These are phyloP conservation scores for Gryllus bimaculatus DNA, from an alignment of 1,140 invertebrate species.

Conservation along the genomic window DNA sequence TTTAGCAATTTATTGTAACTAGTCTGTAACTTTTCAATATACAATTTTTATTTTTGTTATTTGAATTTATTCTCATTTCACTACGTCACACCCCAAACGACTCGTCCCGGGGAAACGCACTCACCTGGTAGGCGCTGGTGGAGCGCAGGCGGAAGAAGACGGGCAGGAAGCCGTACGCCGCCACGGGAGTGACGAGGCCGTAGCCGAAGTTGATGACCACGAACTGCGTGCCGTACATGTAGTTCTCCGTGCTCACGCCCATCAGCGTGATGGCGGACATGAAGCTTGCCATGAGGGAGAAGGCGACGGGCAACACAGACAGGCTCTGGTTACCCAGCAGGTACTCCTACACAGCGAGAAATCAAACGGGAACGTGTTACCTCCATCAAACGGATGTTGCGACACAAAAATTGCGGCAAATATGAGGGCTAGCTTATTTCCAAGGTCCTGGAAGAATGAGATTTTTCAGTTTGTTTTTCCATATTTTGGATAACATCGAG, in stretches of 20 bases:
- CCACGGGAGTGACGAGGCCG: slow-evolving; percentile 67
- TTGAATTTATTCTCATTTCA: too few species aligned
- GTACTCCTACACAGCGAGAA: slow-evolving; percentile 52
- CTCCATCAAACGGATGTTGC: too few species aligned
- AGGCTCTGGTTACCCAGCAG: slow-evolving; percentile 70
- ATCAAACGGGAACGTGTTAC: too few species aligned
- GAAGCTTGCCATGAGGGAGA: slow-evolving; percentile 85
- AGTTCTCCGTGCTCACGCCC: slow-evolving; percentile 79
- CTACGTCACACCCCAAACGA: too few species aligned
- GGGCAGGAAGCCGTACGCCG: slow-evolving; percentile 72
- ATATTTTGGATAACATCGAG: too few species aligned
- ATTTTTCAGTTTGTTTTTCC: too few species aligned
- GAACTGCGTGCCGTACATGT: slow-evolving; percentile 72
- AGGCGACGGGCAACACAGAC: slow-evolving; percentile 66
- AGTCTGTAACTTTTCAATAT: too few species aligned
- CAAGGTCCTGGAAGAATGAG: too few species aligned
- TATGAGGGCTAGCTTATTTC: too few species aligned
- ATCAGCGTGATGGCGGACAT: slow-evolving; percentile 91
- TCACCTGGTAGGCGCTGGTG: slow-evolving; percentile 78
- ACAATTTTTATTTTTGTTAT: too few species aligned
- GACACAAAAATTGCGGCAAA: too few species aligned
- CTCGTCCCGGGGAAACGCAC: background rate
- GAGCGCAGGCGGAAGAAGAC: slow-evolving; percentile 79
- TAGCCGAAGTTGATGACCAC: slow-evolving; percentile 74
- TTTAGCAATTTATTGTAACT: too few species aligned